These are phyloP conservation scores for Podarcis lilfordi DNA, from an alignment of 2,797 vertebrate species.

Conservation along the genomic window DNA sequence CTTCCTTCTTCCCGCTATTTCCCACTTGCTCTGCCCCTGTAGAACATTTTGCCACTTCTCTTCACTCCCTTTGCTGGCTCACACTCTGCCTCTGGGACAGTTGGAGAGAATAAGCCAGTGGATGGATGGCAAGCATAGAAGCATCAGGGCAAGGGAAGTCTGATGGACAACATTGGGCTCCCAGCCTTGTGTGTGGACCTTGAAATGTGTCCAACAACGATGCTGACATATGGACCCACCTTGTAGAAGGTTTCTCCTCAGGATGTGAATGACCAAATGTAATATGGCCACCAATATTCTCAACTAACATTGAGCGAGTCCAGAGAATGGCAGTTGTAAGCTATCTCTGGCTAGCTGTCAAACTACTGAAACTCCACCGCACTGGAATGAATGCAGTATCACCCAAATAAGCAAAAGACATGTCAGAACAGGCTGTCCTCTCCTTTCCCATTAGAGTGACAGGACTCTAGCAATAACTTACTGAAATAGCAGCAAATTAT, in stretches of 20 bases:
- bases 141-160: neutral
- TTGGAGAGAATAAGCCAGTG: neutral
- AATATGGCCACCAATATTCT: neutral
- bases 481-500: too few relatives aligned
- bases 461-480: neutral
- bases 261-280: neutral
- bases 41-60: neutral
- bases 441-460: neutral
- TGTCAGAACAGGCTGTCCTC: too few relatives aligned
- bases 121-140: neutral
- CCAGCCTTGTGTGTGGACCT: neutral
- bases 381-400: neutral
- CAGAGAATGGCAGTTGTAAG: neutral
- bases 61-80: neutral
- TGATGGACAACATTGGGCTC: neutral
- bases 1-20: neutral
- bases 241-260: neutral
- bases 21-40: neutral
- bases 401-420: neutral
- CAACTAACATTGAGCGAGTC: neutral
- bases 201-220: neutral
- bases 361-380: neutral
- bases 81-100: neutral
- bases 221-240: neutral
- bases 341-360: neutral